These are phyloP conservation scores for Drosophila baimaii DNA, from an alignment of 1,140 invertebrate species.

Conservation along the genomic window DNA sequence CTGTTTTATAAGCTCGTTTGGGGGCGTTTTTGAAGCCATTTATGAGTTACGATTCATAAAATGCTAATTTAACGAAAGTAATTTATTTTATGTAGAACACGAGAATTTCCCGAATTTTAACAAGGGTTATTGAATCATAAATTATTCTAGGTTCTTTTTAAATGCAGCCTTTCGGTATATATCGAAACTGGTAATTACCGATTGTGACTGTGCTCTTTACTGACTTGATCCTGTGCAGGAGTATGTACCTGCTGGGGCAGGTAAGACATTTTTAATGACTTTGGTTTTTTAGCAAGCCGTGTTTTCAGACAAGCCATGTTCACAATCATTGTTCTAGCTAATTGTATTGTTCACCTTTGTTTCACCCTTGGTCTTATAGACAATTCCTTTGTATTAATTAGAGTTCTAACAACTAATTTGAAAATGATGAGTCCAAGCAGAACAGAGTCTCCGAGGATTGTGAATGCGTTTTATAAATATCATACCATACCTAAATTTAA, in stretches of 20 bases:
- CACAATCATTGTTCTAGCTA: neutral
- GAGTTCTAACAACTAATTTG: neutral
- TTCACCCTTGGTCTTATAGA: neutral
- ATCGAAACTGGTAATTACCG: neutral
- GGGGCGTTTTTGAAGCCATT: neutral
- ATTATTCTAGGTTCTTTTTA: neutral
- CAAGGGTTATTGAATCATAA: neutral
- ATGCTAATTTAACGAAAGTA: conserved; percentile 8
- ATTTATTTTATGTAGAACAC: conserved; percentile 1
- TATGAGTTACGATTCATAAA: conserved; percentile 4
- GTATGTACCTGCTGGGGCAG: neutral
- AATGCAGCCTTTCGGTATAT: too few species aligned
- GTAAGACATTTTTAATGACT: neutral
- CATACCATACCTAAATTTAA: neutral
- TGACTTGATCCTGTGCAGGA: neutral
- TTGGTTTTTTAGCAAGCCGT: too few species aligned
- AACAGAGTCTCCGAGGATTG: neutral
- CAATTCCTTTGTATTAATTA: neutral
- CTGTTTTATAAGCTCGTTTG: neutral
- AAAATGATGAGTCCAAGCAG: neutral
- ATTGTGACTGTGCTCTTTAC: neutral
- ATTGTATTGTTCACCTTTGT: neutral
- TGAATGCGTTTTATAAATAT: neutral
- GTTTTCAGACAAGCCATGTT: too few species aligned
- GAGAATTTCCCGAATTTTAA: neutral